Evolutionary conservation across 2,113 vertebrate genomes (phyloP), one percentile per base, ranked within the genome.

Genomic region (Chamaea fasciata): DNA sequence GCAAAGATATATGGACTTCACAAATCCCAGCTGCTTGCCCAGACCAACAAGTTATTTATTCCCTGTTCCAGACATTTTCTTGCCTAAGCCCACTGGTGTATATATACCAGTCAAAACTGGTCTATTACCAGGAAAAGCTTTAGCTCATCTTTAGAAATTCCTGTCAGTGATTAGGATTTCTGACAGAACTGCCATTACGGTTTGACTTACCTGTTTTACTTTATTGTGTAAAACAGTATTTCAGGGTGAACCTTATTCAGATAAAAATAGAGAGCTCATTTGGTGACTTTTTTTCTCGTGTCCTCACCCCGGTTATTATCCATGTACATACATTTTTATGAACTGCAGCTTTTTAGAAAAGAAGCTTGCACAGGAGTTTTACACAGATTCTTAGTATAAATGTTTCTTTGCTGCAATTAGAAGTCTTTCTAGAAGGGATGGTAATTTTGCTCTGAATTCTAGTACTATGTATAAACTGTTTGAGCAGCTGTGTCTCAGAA

Each of bases 1-100:
- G 55, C 23, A 59, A 68, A 82, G 59, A 60, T 57, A 39, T 2
- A 19, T 15, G 49, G 35, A 21, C 55, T 83, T 37, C 60, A 41
- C 73, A 93, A 88, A 85, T 53, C 42, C 42, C 60, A 83, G 68
- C 71, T 83, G 63, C 71, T 83, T 53, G 59, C 47, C 81, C 42
- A 81, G 67, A 91, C 28, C 60, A 84, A 35, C 63, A 85, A 81
- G 91, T 83, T 93, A 86, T 53, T 96, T 90, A 93, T 87, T 94
- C 65, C 20, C 49, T 39, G 27, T 49, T 47, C 52, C 64, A 95
- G 89, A 93, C 80, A 20, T 88, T 93, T 93, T 86, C 76, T 89
- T 94, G 64, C 83, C 76, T 91, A 47, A 76, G 63, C 30, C 64
- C 13, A 3, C 47, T 77, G 42, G 64, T 81, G 69, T 46, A 75